Base-by-base conservation (phyloP, 1,140 invertebrate species). In the Aphaenogaster floridana region DNA sequence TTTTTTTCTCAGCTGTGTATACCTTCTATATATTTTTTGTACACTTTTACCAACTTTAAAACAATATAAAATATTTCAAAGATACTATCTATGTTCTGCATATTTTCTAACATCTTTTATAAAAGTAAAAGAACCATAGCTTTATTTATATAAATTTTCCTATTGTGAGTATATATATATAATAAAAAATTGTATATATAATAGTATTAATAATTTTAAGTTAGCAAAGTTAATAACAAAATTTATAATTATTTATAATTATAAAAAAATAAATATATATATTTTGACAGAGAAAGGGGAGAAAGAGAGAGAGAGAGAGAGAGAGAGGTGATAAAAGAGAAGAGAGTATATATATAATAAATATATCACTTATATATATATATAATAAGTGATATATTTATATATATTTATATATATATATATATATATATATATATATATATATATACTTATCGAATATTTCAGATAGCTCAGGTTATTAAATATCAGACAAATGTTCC, bases 121-220 rank as follows among this genome's bases (percentile, higher is more conserved):
- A 17, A 2, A 28, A 28, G 2, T 48, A 42, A 36, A 54, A 78
- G n/a, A 66, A 8, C 7, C 3, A 45, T n/a, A 78, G 3, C 0
- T 78, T 15, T 59, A 39, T 78, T 78, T 45, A 36, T 11, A 15
- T 28, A 48, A 63, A 59, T 59, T 34, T 48, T 34, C 9, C 9
- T 39, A 28, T 69, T 69, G 36, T 17, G 28, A 28, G 28, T 28
- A 28, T 28, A 28, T 28, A 28, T 28, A 28, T 28, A 28, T 68
- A 6, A 34, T 59, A 34, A 61, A 61, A 61, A 61, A 34, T 11
- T 78, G 28, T 28, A 7, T 45, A 28, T 17, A 21, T 34, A 61
- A 78, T 63, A 57, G 17, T 11, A 54, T 79, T n/a, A 39, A 66
- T 50, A 21, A 48, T 66, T 64, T 64, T 50, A 50, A 28, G n/a